A percentile compares a stretch with the other conserved stretches of the same genome.
Evolutionary conservation across 2,113 vertebrate species (phyloP).

Genomic region (Calypte anna): DNA sequence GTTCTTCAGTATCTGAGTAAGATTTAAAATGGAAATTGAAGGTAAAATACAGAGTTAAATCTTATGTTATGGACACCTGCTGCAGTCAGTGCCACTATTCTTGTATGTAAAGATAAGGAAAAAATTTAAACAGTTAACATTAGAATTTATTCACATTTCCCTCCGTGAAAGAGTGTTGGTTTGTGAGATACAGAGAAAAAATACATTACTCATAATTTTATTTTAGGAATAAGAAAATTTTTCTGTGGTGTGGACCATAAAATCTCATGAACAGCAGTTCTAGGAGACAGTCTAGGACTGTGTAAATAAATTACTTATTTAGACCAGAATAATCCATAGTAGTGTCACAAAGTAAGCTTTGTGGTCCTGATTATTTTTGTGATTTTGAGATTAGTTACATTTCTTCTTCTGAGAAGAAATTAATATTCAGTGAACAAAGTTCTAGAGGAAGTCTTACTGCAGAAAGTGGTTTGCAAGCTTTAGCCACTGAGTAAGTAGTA

Average conservation of each 20-base stretch:
- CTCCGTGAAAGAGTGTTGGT: slow-evolving; percentile 23
- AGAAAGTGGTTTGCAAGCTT: background rate
- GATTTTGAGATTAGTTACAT: background rate
- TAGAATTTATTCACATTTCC: slow-evolving; percentile 2
- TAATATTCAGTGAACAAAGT: background rate
- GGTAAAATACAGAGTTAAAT: background rate
- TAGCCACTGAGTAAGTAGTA: background rate
- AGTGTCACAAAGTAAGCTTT: background rate
- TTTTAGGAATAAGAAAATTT: slow-evolving; percentile 33
- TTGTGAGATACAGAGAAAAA: slow-evolving; percentile 54
- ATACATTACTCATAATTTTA: slow-evolving; percentile 54
- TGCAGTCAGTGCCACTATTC: background rate
- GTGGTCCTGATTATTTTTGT: background rate
- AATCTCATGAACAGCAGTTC: slow-evolving; percentile 55
- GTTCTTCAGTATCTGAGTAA: background rate
- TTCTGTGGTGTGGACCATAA: slow-evolving; percentile 33
- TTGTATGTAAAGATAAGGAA: background rate
- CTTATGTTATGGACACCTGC: background rate
- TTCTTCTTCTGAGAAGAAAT: background rate
- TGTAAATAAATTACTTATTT: background rate
- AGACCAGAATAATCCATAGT: background rate
- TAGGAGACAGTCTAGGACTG: background rate
- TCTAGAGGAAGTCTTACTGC: background rate
- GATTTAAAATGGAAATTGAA: slow-evolving; percentile 18
- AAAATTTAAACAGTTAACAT: slow-evolving; percentile 17